A percentile compares a stretch with the other conserved stretches of the same genome.
Evolutionary conservation across 2,888 invertebrate species (phyloP).

Genomic region (Drosophila acutilabella): DNA sequence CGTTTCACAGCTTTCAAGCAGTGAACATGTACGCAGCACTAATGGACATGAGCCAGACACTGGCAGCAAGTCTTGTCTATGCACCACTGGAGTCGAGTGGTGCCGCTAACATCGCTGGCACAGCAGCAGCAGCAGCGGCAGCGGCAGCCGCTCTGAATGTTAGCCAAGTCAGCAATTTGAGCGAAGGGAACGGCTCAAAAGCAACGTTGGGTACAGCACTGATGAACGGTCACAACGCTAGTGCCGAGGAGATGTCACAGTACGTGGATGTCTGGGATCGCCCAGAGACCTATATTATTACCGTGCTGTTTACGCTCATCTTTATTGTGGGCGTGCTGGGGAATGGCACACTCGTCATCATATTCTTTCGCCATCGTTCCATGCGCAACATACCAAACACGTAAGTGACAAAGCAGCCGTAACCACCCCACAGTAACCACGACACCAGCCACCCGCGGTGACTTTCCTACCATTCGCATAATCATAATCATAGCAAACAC

Average conservation of each 20-base stretch:
- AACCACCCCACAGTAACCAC: background rate
- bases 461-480: constrained; percentile 7
- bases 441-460: constrained; percentile 3
- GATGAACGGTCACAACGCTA: constrained; percentile 37
- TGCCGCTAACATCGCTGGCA: constrained; percentile 2
- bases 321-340: constrained; percentile 95
- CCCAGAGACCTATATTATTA: constrained; percentile 94
- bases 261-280: constrained; percentile 89
- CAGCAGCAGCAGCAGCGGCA: background rate
- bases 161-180: constrained; percentile 50
- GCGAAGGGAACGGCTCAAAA: constrained; percentile 27
- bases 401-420: constrained; percentile 86
- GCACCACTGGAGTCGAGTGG: constrained; percentile 50
- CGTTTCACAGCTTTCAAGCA: constrained; percentile 3
- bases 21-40: constrained; percentile 56
- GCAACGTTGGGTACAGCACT: background rate
- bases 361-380: constrained; percentile 92
- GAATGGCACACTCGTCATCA: constrained; percentile 94
- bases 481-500: constrained; percentile 44
- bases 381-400: constrained; percentile 97
- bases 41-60: constrained; percentile 67
- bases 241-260: constrained; percentile 34
- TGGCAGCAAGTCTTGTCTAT: constrained; percentile 66
- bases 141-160: constrained; percentile 23
- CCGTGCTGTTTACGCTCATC: constrained; percentile 93